Percentiles rank a stretch among this genome's conserved stretches.
These are phyloP conservation scores for Limnephilus marmoratus DNA, from an alignment of 2,888 invertebrate genomes.

Conservation along the genomic window DNA sequence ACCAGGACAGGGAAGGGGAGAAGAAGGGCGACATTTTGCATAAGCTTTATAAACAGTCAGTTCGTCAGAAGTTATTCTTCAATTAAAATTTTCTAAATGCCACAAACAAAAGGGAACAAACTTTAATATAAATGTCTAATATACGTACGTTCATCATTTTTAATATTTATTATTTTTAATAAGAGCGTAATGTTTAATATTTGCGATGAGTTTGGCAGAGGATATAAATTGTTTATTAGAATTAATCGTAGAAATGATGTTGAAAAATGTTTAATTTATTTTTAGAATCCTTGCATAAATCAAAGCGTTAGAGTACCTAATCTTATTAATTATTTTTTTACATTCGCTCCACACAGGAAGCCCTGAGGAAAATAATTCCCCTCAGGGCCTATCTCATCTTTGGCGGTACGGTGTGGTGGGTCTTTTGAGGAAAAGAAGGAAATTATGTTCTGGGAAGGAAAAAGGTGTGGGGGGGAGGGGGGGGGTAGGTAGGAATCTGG, in stretches of 20 bases:
- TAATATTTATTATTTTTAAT: not conserved
- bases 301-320: too few species aligned
- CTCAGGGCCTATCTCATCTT: too few species aligned
- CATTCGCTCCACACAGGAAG: too few species aligned
- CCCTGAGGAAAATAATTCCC: too few species aligned
- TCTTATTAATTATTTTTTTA: too few species aligned
- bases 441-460: too few species aligned
- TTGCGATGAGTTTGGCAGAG: not conserved
- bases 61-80: conserved; percentile 2
- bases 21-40: not conserved
- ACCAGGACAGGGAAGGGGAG: not conserved
- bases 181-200: not conserved
- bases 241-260: not conserved
- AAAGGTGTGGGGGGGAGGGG: too few species aligned
- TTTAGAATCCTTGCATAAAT: too few species aligned
- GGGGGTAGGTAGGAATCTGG: too few species aligned
- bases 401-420: too few species aligned
- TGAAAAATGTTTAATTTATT: too few species aligned
- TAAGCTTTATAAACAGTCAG: conserved; percentile 13
- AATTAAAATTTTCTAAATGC: not conserved
- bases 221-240: not conserved
- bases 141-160: not conserved
- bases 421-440: too few species aligned
- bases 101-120: not conserved
- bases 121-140: not conserved